Percentiles rank a stretch among this genome's conserved stretches.
Evolutionary conservation across 2,797 vertebrate species (phyloP).

Genomic region (Intellagama lesueurii): DNA sequence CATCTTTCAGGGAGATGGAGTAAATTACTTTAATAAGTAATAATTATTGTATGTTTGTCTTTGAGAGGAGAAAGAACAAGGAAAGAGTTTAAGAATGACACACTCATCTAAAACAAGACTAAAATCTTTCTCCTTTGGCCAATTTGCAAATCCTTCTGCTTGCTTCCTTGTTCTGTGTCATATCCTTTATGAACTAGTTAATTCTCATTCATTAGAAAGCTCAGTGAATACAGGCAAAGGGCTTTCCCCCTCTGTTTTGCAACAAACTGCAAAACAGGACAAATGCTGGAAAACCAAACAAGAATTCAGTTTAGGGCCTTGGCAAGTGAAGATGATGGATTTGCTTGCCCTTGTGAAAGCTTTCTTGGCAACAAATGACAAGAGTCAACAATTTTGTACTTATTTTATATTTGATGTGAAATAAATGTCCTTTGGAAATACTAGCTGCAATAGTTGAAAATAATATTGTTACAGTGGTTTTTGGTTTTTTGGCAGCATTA

Average conservation of each 20-base stretch:
- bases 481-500: accelerated
- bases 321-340: neutral
- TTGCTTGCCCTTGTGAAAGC: neutral
- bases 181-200: neutral
- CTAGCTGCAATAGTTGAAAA: conserved; percentile 16
- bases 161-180: neutral
- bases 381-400: neutral
- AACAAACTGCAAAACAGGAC: neutral
- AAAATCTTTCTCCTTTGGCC: neutral
- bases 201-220: neutral
- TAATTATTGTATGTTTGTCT: neutral
- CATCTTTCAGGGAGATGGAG: neutral
- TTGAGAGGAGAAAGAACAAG: conserved; percentile 6
- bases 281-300: accelerated
- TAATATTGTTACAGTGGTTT: neutral
- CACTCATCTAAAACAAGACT: neutral
- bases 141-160: neutral
- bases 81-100: neutral
- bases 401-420: neutral
- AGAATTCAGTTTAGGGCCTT: neutral
- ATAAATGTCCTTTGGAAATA: neutral
- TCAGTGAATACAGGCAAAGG: neutral
- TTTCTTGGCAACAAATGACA: neutral
- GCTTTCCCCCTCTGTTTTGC: neutral
- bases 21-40: neutral